These are phyloP conservation scores for Semnornis frantzii DNA, from an alignment of 2,113 vertebrate species.

Conservation along the genomic window DNA sequence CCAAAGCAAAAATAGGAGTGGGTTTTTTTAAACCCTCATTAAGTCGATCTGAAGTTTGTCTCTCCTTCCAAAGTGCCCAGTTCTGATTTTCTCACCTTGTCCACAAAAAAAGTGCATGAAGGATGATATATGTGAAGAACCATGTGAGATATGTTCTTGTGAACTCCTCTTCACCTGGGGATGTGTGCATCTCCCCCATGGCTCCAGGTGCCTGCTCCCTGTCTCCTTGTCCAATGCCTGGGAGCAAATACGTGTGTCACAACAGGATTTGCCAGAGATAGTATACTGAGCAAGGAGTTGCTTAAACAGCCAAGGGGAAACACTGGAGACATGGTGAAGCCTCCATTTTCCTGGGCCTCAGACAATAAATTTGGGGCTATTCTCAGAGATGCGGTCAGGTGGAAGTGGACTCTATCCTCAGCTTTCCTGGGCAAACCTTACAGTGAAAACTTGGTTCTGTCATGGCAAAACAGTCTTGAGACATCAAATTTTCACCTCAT, in stretches of 20 bases:
- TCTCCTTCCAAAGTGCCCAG: background rate
- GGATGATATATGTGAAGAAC: fast-evolving
- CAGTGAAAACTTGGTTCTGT: background rate
- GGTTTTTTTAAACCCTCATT: fast-evolving
- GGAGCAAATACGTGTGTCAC: background rate
- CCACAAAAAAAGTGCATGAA: fast-evolving
- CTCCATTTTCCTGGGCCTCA: background rate
- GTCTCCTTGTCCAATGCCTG: background rate
- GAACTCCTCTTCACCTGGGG: background rate
- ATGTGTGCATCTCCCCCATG: fast-evolving
- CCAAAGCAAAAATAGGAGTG: fast-evolving
- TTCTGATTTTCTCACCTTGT: background rate
- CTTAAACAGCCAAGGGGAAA: background rate
- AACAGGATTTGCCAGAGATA: background rate
- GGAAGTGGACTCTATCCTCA: background rate
- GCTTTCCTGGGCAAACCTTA: background rate
- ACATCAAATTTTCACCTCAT: background rate
- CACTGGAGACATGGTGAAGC: background rate
- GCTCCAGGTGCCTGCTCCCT: background rate
- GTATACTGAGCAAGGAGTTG: background rate
- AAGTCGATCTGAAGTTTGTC: background rate
- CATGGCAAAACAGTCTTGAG: background rate
- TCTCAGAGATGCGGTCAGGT: background rate
- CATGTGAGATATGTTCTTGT: background rate
- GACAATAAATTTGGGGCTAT: background rate